Evolutionary conservation across 2,797 vertebrate species (phyloP).

Genomic region (Neosilurus mollespiculum): DNA sequence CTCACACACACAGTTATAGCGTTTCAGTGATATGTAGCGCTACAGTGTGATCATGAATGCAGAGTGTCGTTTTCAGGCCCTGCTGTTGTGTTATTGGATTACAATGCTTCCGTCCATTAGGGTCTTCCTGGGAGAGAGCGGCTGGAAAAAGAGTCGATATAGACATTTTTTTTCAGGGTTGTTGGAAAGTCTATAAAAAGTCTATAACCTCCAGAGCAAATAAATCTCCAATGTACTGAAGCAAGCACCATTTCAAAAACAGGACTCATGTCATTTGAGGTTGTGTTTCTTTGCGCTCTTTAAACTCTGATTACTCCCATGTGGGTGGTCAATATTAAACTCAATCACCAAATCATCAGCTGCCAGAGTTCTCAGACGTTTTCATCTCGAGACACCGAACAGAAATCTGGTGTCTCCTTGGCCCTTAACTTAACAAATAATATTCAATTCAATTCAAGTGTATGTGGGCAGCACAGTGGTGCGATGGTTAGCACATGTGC

Average conservation of each 20-base stretch:
- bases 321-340: not conserved
- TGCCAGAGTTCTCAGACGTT: no score
- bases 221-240: constrained; percentile 29
- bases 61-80: constrained; percentile 35
- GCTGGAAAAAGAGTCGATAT: constrained; percentile 28
- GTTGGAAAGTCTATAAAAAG: constrained; percentile 17
- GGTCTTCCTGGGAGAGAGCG: constrained; percentile 23
- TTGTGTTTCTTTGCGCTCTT: not conserved
- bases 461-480: no score
- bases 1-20: not conserved
- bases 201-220: constrained; percentile 13
- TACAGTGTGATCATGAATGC: constrained; percentile 40
- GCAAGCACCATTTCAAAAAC: not conserved
- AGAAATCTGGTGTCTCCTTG: no score
- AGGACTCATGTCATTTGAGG: not conserved
- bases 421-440: no score
- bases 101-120: constrained; percentile 38
- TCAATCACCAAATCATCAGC: not conserved
- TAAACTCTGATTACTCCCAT: not conserved
- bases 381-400: no score
- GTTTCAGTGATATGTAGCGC: not conserved
- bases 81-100: constrained; percentile 43
- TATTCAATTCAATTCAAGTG: no score
- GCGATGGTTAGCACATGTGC: no score
- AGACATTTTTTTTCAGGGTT: constrained; percentile 15